Conservation (phyloP, 1,140 invertebrate genomes). For the Drosophila bifasciata region DNA sequence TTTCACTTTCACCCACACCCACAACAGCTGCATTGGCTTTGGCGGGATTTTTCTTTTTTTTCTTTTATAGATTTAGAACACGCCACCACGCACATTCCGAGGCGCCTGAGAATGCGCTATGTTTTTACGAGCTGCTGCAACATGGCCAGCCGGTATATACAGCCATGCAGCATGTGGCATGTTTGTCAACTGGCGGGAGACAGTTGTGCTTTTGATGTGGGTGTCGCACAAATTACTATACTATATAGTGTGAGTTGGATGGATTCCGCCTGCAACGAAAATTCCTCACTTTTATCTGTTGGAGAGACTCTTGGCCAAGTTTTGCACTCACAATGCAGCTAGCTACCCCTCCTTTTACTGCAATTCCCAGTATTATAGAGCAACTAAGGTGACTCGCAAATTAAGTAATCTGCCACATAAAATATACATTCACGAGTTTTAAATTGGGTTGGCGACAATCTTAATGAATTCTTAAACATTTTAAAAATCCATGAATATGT, state of each 20-base stretch:
- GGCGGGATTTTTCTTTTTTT: slow-evolving; percentile 39
- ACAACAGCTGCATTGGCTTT: slow-evolving; percentile 62
- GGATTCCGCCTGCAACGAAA: not conserved
- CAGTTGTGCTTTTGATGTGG: slow-evolving; percentile 46
- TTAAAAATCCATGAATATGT: slow-evolving; percentile 28
- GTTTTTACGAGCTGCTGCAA: slow-evolving; percentile 48
- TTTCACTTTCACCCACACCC: slow-evolving; percentile 64
- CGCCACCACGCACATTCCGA: slow-evolving; percentile 36
- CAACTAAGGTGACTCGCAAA: slow-evolving; percentile 14
- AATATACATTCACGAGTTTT: slow-evolving; percentile 21
- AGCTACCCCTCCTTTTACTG: too few species aligned
- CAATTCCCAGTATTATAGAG: too few species aligned
- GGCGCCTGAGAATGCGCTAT: slow-evolving; percentile 22
- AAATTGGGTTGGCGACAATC: slow-evolving; percentile 32
- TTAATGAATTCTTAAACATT: slow-evolving; percentile 57
- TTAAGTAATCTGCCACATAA: slow-evolving; percentile 9
- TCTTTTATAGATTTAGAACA: slow-evolving; percentile 63
- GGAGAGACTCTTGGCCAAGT: too few species aligned
- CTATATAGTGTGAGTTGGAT: slow-evolving; percentile 3
- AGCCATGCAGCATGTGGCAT: not conserved
- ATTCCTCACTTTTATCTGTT: too few species aligned
- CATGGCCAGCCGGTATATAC: slow-evolving; percentile 17
- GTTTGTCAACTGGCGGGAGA: slow-evolving; percentile 28
- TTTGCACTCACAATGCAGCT: too few species aligned
- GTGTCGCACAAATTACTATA: slow-evolving; percentile 36